A percentile compares a stretch with the other conserved stretches of the same genome.
phyloP scores from a whole-genome alignment of 2,888 invertebrate genomes.

The Hydrotaea cyrtoneurina region DNA sequence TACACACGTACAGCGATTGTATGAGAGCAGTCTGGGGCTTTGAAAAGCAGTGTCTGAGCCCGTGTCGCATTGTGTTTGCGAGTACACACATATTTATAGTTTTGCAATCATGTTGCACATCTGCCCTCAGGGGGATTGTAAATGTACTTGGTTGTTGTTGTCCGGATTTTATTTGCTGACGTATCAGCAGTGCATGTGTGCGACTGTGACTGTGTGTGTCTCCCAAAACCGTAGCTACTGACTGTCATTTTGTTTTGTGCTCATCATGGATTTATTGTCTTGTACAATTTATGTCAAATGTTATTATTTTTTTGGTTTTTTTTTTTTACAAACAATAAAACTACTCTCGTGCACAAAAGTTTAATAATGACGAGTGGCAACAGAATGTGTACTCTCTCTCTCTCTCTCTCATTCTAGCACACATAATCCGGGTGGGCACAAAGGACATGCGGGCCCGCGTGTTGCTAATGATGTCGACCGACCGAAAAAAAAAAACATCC shows the following conservation, averaged over 20 bases:
- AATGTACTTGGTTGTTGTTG: neutral
- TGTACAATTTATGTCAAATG: constrained; percentile 45
- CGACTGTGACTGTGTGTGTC: neutral
- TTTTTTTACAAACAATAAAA: constrained; percentile 21
- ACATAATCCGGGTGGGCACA: neutral
- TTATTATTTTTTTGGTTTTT: too few relatives aligned
- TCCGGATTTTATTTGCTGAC: constrained; percentile 10
- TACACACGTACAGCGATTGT: neutral
- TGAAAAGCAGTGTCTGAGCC: neutral
- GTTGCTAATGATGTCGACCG: constrained; percentile 52
- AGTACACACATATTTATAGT: constrained; percentile 12
- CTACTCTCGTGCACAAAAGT: neutral
- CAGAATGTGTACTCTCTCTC: neutral
- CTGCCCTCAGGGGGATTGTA: constrained; percentile 52
- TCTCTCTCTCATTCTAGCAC: too few relatives aligned
- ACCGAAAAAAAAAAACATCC: neutral
- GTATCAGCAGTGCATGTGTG: constrained; percentile 1
- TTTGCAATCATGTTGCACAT: constrained; percentile 50
- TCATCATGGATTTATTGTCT: constrained; percentile 49
- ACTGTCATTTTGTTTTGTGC: constrained; percentile 36
- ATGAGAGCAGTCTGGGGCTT: neutral
- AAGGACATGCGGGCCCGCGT: constrained; percentile 39
- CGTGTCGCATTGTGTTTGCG: neutral
- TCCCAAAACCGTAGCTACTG: neutral
- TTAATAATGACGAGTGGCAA: constrained; percentile 3